Conservation (phyloP, 1,140 invertebrate species). For the Drosophila pectinifera region DNA sequence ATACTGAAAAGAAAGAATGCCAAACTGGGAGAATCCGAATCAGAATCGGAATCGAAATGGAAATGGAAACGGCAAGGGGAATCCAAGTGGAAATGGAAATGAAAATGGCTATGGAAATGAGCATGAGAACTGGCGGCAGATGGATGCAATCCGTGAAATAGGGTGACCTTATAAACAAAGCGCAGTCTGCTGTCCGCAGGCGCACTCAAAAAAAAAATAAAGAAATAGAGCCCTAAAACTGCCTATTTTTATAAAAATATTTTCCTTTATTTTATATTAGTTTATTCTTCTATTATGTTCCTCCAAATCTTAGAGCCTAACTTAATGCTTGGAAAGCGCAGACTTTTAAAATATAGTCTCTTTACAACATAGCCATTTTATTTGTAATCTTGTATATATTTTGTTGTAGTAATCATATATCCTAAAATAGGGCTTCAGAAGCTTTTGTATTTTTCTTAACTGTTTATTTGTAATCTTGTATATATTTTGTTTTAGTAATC, state of each 20-base stretch:
- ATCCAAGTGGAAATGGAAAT: conserved; percentile 26
- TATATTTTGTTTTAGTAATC: too few species aligned
- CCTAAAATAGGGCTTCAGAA: too few species aligned
- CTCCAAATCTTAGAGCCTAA: too few species aligned
- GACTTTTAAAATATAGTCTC: too few species aligned
- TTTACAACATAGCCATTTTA: too few species aligned
- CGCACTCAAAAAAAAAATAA: conserved; percentile 33
- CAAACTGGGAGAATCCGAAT: conserved; percentile 49
- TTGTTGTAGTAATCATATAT: too few species aligned
- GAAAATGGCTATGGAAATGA: conserved; percentile 45
- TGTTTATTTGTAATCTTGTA: too few species aligned
- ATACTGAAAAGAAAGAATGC: conserved; percentile 54
- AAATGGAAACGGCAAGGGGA: not conserved
- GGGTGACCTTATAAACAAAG: conserved; percentile 70
- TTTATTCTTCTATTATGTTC: not conserved
- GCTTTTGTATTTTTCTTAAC: too few species aligned
- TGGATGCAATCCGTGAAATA: conserved; percentile 63
- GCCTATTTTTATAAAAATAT: too few species aligned
- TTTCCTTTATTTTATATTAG: too few species aligned
- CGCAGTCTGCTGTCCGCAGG: conserved; percentile 7
- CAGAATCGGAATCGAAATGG: conserved; percentile 41
- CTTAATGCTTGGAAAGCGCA: too few species aligned
- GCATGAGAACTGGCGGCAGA: conserved; percentile 57
- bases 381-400: too few species aligned
- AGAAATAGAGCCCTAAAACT: conserved; percentile 9